Base-by-base conservation (phyloP, 1,140 invertebrate genomes). In the Cepaea nemoralis region DNA sequence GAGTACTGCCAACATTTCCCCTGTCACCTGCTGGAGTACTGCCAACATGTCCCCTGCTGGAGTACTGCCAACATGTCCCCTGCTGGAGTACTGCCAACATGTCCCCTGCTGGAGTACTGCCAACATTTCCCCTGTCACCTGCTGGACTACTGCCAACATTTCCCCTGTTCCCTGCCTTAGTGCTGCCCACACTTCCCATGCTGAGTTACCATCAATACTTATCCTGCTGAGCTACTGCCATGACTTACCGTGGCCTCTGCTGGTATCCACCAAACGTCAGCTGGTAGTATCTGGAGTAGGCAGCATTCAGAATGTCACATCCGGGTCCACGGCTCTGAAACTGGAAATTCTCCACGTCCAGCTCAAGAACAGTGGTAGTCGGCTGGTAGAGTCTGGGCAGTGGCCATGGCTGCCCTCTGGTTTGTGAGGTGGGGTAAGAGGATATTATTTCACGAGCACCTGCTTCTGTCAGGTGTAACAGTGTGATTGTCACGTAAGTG, bases 371-470 rank as follows among this genome's bases (percentile, higher is more conserved):
- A 0, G 73, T 82, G n/a, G 78, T 31, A 66, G 81, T 75, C 8
- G 81, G 27, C 67, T 70, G 63, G 77, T 83, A 87, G 24, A 35
- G 37, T 81, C 86, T 83, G 24, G 90, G 90, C 40, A 87, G 24
- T 2, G 90, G 90, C 90, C 90, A 91, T 83, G 89, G 89, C 27
- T 74, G 45, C 0, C 82, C 84, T 19, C 1, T 45, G 0, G 59
- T 24, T 27, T 75, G 73, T 2, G 40, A 22, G 2, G 73, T 75
- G 5, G 73, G 40, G 10, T 48, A 75, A 10, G 19, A 22, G 19
- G 35, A 63, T 31, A 63, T n/a, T 8, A 31, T 63, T 31, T 63
- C 84, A 89, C 94, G 94, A 80, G 93, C 87, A 24, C 92, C 92
- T 85, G 95, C 94, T 67, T 90, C 88, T 33, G 35, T 50, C 50